Percentiles rank a stretch among this genome's conserved stretches.
Evolutionary conservation across 2,797 vertebrate genomes (phyloP).

Genomic region (Anas flavirostris): DNA sequence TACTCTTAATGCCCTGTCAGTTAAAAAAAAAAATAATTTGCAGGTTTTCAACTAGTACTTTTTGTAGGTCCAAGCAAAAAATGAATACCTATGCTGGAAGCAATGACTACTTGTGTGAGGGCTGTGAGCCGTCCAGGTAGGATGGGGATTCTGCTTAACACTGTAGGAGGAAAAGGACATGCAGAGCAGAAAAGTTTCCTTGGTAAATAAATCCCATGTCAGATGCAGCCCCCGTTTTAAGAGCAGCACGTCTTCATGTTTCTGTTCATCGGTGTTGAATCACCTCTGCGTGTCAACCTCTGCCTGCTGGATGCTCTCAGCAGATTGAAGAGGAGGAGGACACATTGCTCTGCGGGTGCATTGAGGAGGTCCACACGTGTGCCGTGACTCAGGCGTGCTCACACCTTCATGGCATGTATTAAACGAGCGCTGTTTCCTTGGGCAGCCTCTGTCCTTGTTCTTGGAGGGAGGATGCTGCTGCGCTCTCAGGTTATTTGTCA

Average conservation of each 20-base stretch:
- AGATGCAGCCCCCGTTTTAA: not conserved
- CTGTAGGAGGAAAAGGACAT: not conserved
- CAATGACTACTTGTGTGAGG: not conserved
- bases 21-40: not conserved
- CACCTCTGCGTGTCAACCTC: conserved; percentile 27
- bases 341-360: not conserved
- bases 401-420: not conserved
- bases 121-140: not conserved
- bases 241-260: not conserved
- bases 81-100: not conserved
- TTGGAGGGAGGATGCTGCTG: not conserved
- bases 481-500: not conserved
- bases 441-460: not conserved
- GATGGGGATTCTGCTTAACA: not conserved
- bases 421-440: not conserved
- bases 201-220: not conserved
- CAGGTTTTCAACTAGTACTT: not conserved
- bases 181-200: not conserved
- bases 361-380: conserved; percentile 46
- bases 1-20: not conserved
- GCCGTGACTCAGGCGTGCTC: not conserved
- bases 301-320: conserved; percentile 50
- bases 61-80: not conserved
- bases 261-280: not conserved
- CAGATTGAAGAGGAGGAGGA: conserved; percentile 62